phyloP scores from a whole-genome alignment of 2,113 vertebrate genomes.

The Nesogale talazaci region DNA sequence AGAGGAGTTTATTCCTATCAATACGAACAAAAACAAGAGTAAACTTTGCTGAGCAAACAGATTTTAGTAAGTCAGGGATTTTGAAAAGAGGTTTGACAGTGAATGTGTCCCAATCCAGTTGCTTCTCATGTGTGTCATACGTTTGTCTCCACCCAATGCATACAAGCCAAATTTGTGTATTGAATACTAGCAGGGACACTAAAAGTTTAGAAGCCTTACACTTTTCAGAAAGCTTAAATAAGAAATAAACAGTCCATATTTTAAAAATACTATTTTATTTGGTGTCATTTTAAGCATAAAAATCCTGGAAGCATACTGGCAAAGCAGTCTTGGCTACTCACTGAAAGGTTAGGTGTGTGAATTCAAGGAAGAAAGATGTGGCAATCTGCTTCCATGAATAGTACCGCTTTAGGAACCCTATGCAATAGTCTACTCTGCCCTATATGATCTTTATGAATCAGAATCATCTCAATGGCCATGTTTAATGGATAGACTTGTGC shows the following conservation, averaged over 20 bases:
- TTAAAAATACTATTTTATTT: conserved; percentile 33
- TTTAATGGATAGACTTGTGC: neutral
- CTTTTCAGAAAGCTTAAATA: conserved; percentile 2
- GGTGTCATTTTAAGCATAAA: neutral
- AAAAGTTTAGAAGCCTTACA: neutral
- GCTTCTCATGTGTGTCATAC: conserved; percentile 41
- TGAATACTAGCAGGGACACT: conserved; percentile 43
- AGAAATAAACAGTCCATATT: conserved; percentile 10
- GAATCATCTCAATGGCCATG: neutral
- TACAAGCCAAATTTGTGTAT: conserved; percentile 39
- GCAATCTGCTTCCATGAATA: neutral
- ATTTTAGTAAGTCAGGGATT: conserved; percentile 40
- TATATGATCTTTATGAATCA: neutral
- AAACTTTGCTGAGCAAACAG: conserved; percentile 17
- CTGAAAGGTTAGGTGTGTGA: neutral
- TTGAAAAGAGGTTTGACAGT: conserved; percentile 46
- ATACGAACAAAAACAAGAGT: neutral
- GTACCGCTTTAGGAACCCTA: neutral
- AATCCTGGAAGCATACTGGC: neutral
- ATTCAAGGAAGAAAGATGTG: neutral
- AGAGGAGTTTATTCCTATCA: conserved; percentile 13
- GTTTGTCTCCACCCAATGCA: neutral
- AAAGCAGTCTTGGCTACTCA: neutral
- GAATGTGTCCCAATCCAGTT: conserved; percentile 42
- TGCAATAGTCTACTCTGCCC: neutral